A percentile compares a stretch with the other conserved stretches of the same genome.
phyloP scores from a whole-genome alignment of 1,140 invertebrate genomes.

The Coptotermes formosanus region DNA sequence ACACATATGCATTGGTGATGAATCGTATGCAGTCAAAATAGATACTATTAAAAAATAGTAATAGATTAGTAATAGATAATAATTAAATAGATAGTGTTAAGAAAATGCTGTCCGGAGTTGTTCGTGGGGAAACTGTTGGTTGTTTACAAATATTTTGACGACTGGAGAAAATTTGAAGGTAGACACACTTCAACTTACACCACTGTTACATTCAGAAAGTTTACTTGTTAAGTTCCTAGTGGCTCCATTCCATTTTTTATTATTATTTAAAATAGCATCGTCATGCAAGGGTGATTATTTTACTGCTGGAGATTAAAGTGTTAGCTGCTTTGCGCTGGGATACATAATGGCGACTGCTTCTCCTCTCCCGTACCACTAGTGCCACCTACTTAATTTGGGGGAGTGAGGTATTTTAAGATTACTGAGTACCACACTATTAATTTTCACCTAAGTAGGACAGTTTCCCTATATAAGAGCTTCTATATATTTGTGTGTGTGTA shows the following conservation, averaged over 20 bases:
- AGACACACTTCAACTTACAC: not conserved
- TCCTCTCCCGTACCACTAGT: not conserved
- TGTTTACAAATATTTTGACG: too few relatives aligned
- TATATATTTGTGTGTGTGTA: not conserved
- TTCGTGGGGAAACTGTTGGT: too few relatives aligned
- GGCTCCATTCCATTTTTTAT: constrained; percentile 8
- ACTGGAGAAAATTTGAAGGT: too few relatives aligned
- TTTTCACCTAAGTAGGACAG: not conserved
- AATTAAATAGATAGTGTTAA: too few relatives aligned
- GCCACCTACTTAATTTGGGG: not conserved
- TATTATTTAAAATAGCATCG: constrained; percentile 7
- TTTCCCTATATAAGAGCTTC: not conserved
- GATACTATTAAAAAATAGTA: too few relatives aligned
- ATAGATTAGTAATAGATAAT: too few relatives aligned
- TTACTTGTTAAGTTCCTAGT: not conserved
- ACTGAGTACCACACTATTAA: not conserved
- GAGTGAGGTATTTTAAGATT: not conserved
- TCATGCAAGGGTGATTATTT: constrained; percentile 16
- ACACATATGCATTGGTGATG: too few relatives aligned
- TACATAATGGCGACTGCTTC: not conserved
- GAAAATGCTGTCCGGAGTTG: too few relatives aligned
- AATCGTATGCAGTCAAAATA: too few relatives aligned
- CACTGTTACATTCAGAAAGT: not conserved
- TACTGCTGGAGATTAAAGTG: constrained; percentile 15
- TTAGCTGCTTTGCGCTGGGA: not conserved